These are phyloP conservation scores for Apostichopus californicus DNA, from an alignment of 35 echinoderm and acorn worm species.

Conservation along the genomic window DNA sequence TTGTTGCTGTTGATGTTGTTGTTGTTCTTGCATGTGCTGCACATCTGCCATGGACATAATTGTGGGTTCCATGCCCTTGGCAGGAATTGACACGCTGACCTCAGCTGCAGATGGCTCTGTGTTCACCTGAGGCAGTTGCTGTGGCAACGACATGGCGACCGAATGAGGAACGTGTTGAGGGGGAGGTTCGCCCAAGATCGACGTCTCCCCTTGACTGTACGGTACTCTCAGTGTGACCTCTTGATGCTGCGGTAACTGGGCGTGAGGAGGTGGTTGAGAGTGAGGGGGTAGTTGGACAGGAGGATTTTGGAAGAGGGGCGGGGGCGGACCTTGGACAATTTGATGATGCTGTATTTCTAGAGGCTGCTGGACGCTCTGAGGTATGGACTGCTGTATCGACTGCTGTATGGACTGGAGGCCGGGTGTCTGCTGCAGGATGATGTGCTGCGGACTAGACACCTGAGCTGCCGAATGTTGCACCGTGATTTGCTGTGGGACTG, in stretches of 20 bases:
- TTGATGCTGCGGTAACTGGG: neutral
- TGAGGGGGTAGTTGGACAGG: constrained; percentile 7
- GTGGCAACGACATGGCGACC: neutral
- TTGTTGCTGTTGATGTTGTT: neutral
- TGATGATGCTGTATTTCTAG: constrained; percentile 25
- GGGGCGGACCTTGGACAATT: neutral
- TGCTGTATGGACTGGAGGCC: neutral
- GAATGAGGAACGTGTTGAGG: constrained; percentile 16
- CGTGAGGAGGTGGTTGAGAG: neutral
- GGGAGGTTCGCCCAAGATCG: neutral
- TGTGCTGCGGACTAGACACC: neutral
- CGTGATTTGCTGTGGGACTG: neutral
- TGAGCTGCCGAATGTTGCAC: neutral
- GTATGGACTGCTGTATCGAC: neutral
- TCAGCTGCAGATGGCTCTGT: neutral
- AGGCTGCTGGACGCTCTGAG: constrained; percentile 7
- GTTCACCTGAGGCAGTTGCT: neutral
- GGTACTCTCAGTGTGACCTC: constrained; percentile 16
- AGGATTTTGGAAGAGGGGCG: neutral
- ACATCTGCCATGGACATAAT: constrained; percentile 21
- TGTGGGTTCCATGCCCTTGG: neutral
- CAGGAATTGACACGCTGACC: neutral
- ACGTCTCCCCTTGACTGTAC: neutral
- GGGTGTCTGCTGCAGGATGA: constrained; percentile 13
- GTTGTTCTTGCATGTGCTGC: constrained; percentile 9